These are phyloP conservation scores for Luehdorfia chinensis DNA, from an alignment of 1,140 invertebrate genomes.

Conservation along the genomic window DNA sequence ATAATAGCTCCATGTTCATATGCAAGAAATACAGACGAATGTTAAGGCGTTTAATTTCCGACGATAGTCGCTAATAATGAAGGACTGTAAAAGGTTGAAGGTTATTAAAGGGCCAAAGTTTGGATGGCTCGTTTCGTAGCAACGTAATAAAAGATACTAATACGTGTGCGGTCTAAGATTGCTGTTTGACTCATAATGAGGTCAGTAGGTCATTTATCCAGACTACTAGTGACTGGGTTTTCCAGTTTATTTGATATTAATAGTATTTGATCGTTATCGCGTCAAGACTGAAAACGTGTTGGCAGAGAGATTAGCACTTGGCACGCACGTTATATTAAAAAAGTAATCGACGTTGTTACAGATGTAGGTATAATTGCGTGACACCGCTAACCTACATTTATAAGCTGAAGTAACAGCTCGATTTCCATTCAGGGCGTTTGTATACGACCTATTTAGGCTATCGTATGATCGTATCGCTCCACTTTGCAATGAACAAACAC, in stretches of 20 bases:
- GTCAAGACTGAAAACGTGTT: background rate
- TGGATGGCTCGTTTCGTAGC: slow-evolving; percentile 8
- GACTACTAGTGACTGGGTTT: slow-evolving; percentile 3
- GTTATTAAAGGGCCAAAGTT: slow-evolving; percentile 10
- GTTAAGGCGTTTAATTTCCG: no score
- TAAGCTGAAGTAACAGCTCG: slow-evolving; percentile 53
- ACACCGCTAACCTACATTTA: slow-evolving; percentile 65
- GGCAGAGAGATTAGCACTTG: slow-evolving; percentile 1
- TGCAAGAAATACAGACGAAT: no score
- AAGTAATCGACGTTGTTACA: slow-evolving; percentile 24
- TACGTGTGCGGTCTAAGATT: background rate
- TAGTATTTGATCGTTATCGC: slow-evolving; percentile 7
- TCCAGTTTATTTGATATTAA: slow-evolving; percentile 10
- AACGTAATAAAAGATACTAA: slow-evolving; percentile 4
- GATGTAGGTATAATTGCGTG: slow-evolving; percentile 51
- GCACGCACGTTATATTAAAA: slow-evolving; percentile 20
- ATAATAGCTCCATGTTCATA: no score
- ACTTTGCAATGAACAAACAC: slow-evolving; percentile 40
- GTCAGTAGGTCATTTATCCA: slow-evolving; percentile 16
- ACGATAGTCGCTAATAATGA: no score
- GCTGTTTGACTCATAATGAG: slow-evolving; percentile 1
- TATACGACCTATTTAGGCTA: slow-evolving; percentile 63
- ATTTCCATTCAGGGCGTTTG: slow-evolving; percentile 49
- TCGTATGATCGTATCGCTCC: slow-evolving; percentile 56
- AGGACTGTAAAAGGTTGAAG: slow-evolving; percentile 4